Percentiles rank a stretch among this genome's conserved stretches.
Conservation (phyloP, 1,140 invertebrate genomes). For the Vanessa tameamea region DNA sequence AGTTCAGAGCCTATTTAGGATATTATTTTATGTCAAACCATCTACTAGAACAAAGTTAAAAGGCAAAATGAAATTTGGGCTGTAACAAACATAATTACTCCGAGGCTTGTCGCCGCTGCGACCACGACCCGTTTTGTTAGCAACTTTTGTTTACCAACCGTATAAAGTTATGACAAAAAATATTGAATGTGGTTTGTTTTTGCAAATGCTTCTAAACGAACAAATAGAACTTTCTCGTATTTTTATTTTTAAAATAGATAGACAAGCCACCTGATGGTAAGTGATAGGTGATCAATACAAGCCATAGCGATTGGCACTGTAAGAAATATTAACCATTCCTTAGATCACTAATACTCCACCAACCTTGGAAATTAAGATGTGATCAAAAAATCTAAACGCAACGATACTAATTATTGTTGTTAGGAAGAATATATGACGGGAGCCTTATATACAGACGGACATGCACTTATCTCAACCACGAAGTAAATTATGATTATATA, state of each 20-base stretch:
- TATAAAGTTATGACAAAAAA: conserved; percentile 4
- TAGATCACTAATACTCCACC: no score
- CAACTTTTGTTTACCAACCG: conserved; percentile 21
- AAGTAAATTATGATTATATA: no score
- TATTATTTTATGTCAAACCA: no score
- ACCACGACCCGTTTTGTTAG: conserved; percentile 7
- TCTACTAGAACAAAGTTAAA: not conserved
- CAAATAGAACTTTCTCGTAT: not conserved
- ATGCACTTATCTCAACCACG: no score
- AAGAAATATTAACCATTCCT: no score
- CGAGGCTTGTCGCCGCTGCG: conserved; percentile 1
- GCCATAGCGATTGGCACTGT: no score
- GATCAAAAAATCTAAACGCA: no score
- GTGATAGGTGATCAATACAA: not conserved
- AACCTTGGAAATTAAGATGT: no score
- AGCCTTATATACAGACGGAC: no score
- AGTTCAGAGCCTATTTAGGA: no score
- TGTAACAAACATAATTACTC: not conserved
- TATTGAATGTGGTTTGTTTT: conserved; percentile 5
- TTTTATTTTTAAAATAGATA: not conserved
- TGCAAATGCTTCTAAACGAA: not conserved
- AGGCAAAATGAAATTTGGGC: not conserved
- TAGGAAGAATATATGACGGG: no score
- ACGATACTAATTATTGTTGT: no score
- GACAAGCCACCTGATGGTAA: not conserved